Base-by-base conservation (phyloP, 2,888 invertebrate species). In the Agriotes lineatus region DNA sequence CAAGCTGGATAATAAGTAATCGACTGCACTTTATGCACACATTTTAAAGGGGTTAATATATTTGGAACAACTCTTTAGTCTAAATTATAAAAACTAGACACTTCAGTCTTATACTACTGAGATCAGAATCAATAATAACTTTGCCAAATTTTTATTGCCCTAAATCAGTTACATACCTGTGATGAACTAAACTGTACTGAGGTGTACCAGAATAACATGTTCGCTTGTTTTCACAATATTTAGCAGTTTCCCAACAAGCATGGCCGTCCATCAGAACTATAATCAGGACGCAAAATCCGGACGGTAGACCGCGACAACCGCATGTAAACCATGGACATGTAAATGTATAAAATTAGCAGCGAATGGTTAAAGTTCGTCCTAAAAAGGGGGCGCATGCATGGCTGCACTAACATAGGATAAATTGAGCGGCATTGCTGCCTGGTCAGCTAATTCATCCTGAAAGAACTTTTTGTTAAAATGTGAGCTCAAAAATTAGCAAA, bases 361-460 rank as follows among this genome's bases (percentile, higher is more conserved):
- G 45, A 69, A 66, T 52, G 65, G 42, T 60, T 54, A 66, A 57
- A 65, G 61, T 67, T 57, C 57, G 56, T 61, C 54, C 48, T 25
- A 68, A 68, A 72, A 68, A 33, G 48, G 58, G 61, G 59, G 56
- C 59, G 44, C 62, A 68, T 70, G 71, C 73, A 73, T 71, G 71
- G 67, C 62, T 63, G 62, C 67, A 61, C 67, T 69, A 54, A 65
- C 71, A 63, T 52, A 57, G 63, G 63, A 69, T 73, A 72, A 72
- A 72, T 73, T 69, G 70, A 67, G 68, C 67, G 67, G 67, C 67
- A 66, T 67, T 65, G 48, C 30, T 62, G 70, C 72, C 35, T 59
- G 64, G 70, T 69, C 69, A 67, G 71, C 73, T 73, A 73, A 73
- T 73, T 71, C 67, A 65, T 69, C 60, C 62, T 62, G 60, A 65